These are phyloP conservation scores for Pelosia muscerda DNA, from an alignment of 2,888 invertebrate genomes.

Conservation along the genomic window DNA sequence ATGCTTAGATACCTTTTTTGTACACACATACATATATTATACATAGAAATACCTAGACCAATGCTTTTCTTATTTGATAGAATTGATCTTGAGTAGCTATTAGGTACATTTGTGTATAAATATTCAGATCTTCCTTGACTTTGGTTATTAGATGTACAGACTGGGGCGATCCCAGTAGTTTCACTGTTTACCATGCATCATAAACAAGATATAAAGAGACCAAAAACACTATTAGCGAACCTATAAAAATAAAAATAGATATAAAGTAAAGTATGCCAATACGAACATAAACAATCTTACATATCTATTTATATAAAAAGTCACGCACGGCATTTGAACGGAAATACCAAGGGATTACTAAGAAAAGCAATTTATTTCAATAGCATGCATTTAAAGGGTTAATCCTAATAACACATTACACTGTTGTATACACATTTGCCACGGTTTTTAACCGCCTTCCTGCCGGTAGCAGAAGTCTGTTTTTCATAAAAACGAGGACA, in stretches of 20 bases:
- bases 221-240: neutral
- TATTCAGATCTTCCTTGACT: no score
- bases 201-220: neutral
- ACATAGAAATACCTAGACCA: no score
- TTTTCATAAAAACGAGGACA: slow-evolving; percentile 37
- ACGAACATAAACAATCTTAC: neutral
- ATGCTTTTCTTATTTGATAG: no score
- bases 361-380: slow-evolving; percentile 43
- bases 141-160: no score
- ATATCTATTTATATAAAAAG: neutral
- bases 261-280: neutral
- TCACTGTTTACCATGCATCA: neutral
- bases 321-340: slow-evolving; percentile 9
- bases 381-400: slow-evolving; percentile 21
- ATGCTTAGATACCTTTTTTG: no score
- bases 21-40: no score
- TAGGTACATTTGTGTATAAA: neutral
- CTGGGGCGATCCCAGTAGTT: no score
- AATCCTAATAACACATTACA: slow-evolving; percentile 47
- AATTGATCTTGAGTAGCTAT: no score
- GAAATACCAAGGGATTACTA: slow-evolving; percentile 20
- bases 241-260: neutral
- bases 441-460: slow-evolving; percentile 46
- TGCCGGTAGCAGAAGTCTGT: slow-evolving; percentile 37
- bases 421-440: slow-evolving; percentile 42